These are phyloP conservation scores for Blomia tropicalis DNA, from an alignment of 2,888 invertebrate genomes.

Conservation along the genomic window DNA sequence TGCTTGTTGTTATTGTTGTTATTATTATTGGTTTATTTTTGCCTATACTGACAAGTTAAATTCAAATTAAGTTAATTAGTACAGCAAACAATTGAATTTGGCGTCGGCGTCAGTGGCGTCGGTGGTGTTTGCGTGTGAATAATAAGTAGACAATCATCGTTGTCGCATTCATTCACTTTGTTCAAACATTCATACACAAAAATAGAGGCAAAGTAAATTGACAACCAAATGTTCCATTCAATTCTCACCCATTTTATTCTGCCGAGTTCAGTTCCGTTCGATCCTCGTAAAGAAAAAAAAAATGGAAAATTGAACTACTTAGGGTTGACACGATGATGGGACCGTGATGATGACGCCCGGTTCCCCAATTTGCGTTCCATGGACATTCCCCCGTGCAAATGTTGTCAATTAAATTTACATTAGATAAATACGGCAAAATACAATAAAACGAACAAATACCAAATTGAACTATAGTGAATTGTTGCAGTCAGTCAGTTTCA, in stretches of 20 bases:
- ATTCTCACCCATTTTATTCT: not conserved
- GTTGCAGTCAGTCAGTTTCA: too few species aligned
- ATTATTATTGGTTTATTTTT: too few species aligned
- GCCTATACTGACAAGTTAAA: not conserved
- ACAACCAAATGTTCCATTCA: not conserved
- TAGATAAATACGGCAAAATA: not conserved
- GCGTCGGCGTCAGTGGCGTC: not conserved
- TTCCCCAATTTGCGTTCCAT: not conserved
- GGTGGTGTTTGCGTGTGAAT: too few species aligned
- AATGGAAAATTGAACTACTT: constrained; percentile 1
- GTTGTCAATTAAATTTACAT: constrained; percentile 15
- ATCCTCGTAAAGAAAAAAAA: not conserved
- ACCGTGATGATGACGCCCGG: too few species aligned
- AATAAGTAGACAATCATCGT: too few species aligned
- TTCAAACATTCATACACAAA: not conserved
- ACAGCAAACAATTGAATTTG: not conserved
- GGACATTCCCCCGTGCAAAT: not conserved
- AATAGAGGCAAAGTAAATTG: not conserved
- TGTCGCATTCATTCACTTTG: too few species aligned
- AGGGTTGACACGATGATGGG: too few species aligned
- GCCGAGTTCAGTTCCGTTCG: not conserved
- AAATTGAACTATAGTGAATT: not conserved
- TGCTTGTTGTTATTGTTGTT: too few species aligned
- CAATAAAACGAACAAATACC: not conserved
- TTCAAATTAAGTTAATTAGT: constrained; percentile 2